Percentiles rank a stretch among this genome's conserved stretches.
These are phyloP conservation scores for Listrodromus nycthemerus DNA, from an alignment of 2,888 invertebrate species.

Conservation along the genomic window DNA sequence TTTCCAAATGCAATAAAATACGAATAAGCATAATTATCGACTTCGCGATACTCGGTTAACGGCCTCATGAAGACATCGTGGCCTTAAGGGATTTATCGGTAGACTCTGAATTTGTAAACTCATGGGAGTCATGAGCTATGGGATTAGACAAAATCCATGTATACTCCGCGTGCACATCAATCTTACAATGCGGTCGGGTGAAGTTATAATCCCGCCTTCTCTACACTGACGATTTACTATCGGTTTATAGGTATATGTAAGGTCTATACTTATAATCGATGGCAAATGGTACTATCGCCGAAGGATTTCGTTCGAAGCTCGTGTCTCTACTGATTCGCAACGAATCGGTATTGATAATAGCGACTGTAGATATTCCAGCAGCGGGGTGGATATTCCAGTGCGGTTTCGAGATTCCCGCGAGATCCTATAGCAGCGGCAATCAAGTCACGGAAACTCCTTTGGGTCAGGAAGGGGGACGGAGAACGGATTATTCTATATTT, in stretches of 20 bases:
- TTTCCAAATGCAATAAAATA: too few species aligned
- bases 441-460: slow-evolving; percentile 21
- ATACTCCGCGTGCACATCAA: slow-evolving; percentile 8
- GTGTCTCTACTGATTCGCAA: not conserved
- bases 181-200: slow-evolving; percentile 4
- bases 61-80: not conserved
- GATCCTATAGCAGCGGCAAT: slow-evolving; percentile 29
- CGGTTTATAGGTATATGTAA: not conserved
- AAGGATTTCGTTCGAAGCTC: slow-evolving; percentile 7
- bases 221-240: not conserved
- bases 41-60: not conserved
- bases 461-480: not conserved
- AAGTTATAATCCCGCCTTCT: not conserved
- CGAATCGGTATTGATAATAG: slow-evolving; percentile 37
- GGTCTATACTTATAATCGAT: not conserved
- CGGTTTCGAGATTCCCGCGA: slow-evolving; percentile 17
- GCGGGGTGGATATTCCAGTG: not conserved
- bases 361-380: slow-evolving; percentile 9
- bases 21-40: not conserved
- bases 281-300: not conserved
- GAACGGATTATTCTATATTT: not conserved
- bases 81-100: slow-evolving; percentile 11
- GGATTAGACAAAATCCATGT: slow-evolving; percentile 12
- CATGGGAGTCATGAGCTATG: slow-evolving; percentile 7
- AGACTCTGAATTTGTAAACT: slow-evolving; percentile 16